Evolutionary conservation across 2,113 vertebrate genomes (phyloP), one percentile per base, ranked within the genome.

Genomic region (Podarcis raffonei): DNA sequence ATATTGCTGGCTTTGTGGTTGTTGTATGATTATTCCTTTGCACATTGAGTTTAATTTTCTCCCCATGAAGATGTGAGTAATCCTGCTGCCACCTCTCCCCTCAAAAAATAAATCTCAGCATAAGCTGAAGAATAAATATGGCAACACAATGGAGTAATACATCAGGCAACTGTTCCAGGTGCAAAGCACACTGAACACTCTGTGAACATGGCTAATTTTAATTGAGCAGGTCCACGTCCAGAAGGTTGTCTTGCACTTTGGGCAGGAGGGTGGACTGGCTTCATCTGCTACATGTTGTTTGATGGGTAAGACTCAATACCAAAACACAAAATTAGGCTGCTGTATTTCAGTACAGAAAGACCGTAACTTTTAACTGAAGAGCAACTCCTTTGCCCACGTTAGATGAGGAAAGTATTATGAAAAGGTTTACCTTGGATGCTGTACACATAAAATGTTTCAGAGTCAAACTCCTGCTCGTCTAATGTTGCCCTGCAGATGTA

Each of bases 401-500:
- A 30, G 11, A 12, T 3, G 30, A 37, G 25, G 59, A 39, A 76
- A 23, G 57, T 65, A 84, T 1, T 83, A 82, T 39, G 16, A 22
- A 65, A 15, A 79, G 90, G 92, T 87, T 97, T 90, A 99, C 99
- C 98, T 32, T 96, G 82, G 87, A 99, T 97, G 79, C 96, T 98
- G 95, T 97, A 97, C 92, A 99, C 95, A 0, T 98, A 95, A 95
- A 97, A 99, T 4, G 88, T 62, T 1, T 97, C 96, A 0, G 98
- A 99, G 77, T 98, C 97, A 93, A 97, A 97, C 85, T 98, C 97
- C 88, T 94, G 93, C 68, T 97, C 98, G 39, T 97, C 96, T 69
- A 98, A 90, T 1, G 96, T 96, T 68, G 98, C 98, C 39, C 95
- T 98, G 91, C 99, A 99, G 95, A 97, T 93, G 2, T 99, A 99